Conservation (phyloP, 2,113 vertebrate species). For the Toxostoma redivivum region DNA sequence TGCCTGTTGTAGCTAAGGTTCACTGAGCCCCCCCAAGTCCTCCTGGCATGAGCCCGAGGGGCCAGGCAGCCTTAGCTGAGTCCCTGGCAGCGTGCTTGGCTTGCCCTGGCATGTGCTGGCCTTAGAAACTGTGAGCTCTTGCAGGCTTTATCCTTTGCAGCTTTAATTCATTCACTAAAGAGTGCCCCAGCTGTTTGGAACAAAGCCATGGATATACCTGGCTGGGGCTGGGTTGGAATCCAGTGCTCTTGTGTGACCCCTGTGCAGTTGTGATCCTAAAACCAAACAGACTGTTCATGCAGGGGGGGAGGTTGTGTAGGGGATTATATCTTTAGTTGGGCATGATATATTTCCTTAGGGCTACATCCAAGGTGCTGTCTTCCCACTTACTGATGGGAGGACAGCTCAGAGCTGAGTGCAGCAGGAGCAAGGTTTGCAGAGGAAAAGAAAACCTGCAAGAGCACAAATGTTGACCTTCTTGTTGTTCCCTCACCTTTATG, state of each 20-base stretch:
- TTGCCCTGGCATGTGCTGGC: not conserved
- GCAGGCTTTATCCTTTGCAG: not conserved
- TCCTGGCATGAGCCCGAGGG: not conserved
- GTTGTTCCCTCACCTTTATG: not conserved
- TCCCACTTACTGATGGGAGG: not conserved
- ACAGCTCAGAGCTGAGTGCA: not conserved
- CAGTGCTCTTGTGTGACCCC: not conserved
- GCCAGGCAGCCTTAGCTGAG: not conserved
- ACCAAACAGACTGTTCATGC: not conserved
- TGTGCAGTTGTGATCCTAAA: not conserved
- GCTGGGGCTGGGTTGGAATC: not conserved
- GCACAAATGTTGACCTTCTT: rapidly evolving
- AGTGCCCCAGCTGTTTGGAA: not conserved
- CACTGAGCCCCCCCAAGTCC: rapidly evolving
- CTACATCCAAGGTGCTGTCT: not conserved
- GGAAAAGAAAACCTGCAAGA: not conserved
- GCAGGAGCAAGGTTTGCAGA: not conserved
- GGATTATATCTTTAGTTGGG: not conserved
- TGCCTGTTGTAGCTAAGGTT: not conserved
- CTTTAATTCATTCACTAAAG: not conserved
- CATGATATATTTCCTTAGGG: not conserved
- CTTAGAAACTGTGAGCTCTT: not conserved
- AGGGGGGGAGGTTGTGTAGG: not conserved
- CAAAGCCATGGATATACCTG: not conserved
- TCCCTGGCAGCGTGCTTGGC: not conserved